A percentile compares a stretch with the other conserved stretches of the same genome.
Conservation (phyloP, 2,888 invertebrate species). For the Meandrusa payeni region DNA sequence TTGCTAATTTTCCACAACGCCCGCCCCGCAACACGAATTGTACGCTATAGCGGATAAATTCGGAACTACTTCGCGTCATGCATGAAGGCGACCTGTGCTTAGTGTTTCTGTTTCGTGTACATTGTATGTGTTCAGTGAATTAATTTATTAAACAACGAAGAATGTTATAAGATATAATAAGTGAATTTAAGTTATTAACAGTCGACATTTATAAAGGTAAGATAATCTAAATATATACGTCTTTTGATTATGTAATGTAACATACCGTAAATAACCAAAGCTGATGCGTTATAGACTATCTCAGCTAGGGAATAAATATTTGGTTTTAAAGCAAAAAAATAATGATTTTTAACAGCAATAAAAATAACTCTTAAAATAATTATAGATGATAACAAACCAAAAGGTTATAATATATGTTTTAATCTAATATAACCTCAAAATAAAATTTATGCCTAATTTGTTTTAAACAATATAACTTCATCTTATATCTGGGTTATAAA, state of each 20-base stretch:
- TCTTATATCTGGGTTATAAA: neutral
- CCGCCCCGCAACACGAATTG: conserved; percentile 28
- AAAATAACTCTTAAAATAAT: no score
- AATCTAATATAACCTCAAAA: conserved; percentile 46
- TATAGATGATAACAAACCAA: no score
- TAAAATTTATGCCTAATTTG: no score
- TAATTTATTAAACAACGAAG: conserved; percentile 40
- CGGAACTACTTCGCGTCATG: conserved; percentile 53
- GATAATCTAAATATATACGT: conserved; percentile 34
- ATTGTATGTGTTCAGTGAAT: conserved; percentile 52
- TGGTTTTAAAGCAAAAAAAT: no score
- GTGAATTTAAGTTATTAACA: conserved; percentile 33
- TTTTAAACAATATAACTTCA: neutral
- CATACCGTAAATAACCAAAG: conserved; percentile 30
- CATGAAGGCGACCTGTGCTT: conserved; percentile 27
- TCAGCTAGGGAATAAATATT: no score
- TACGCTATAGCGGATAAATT: conserved; percentile 42
- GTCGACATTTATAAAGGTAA: conserved; percentile 48
- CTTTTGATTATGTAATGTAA: conserved; percentile 59
- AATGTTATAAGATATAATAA: conserved; percentile 29
- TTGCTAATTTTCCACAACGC: no score
- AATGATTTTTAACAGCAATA: neutral
- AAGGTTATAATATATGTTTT: no score
- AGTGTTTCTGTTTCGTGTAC: conserved; percentile 45
- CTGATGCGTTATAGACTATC: conserved; percentile 10